Conservation (phyloP, 2,113 vertebrate species). For the Mirounga angustirostris region DNA sequence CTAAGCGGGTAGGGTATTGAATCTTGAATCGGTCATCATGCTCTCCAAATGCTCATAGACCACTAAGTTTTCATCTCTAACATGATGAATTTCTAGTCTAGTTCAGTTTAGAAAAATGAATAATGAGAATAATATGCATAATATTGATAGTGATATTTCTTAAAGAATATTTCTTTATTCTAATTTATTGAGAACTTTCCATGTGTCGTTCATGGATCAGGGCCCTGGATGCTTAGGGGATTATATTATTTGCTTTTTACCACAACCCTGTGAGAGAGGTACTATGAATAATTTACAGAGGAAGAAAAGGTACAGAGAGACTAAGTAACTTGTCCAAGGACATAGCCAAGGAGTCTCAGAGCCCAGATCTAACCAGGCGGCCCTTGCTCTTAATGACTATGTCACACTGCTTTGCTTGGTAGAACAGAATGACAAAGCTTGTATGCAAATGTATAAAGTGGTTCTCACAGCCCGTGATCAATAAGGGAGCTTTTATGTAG, state of each 20-base stretch:
- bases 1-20: neutral
- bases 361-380: neutral
- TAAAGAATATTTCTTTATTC: neutral
- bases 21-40: neutral
- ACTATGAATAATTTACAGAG: neutral
- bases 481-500: neutral
- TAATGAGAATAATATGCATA: neutral
- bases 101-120: constrained; percentile 44
- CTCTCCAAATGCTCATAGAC: neutral
- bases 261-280: neutral
- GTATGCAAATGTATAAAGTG: neutral
- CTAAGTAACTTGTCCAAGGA: neutral
- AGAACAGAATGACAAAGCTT: constrained; percentile 18
- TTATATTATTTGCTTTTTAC: neutral
- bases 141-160: neutral
- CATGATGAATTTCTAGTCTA: constrained; percentile 11
- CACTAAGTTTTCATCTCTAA: neutral
- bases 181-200: neutral
- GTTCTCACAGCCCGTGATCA: neutral
- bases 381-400: neutral
- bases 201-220: neutral
- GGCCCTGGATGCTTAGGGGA: neutral
- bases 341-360: neutral
- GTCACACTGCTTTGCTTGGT: neutral
- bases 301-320: neutral